These are phyloP conservation scores for Cordilura impudica DNA, from an alignment of 2,888 invertebrate genomes.

Conservation along the genomic window DNA sequence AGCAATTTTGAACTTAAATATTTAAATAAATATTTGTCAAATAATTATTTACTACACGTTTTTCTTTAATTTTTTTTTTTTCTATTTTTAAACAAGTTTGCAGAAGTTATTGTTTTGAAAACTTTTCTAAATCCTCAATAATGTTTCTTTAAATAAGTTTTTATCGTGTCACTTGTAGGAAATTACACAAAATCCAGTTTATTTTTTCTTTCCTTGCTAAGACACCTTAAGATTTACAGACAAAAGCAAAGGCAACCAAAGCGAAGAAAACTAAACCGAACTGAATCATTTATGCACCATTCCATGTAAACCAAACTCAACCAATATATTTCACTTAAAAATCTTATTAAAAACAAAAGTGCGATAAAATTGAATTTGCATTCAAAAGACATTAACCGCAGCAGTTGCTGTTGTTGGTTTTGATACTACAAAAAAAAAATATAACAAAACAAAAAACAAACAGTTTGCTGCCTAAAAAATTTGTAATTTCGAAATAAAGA, in stretches of 20 bases:
- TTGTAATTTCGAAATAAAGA: constrained; percentile 15
- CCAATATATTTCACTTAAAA: constrained; percentile 60
- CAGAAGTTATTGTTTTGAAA: constrained; percentile 46
- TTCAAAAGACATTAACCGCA: constrained; percentile 77
- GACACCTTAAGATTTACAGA: constrained; percentile 17
- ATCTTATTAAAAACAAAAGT: constrained; percentile 76
- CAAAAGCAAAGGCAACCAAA: neutral
- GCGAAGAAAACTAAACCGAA: constrained; percentile 16
- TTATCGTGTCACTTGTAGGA: constrained; percentile 59
- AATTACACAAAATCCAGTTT: constrained; percentile 34
- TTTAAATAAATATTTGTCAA: too few species aligned
- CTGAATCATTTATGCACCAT: constrained; percentile 6
- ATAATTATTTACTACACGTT: too few species aligned
- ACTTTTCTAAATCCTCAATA: constrained; percentile 58
- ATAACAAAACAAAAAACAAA: too few species aligned
- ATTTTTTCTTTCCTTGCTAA: constrained; percentile 1
- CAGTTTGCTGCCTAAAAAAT: constrained; percentile 55
- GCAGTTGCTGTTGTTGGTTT: constrained; percentile 69
- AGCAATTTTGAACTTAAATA: too few species aligned
- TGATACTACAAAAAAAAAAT: too few species aligned
- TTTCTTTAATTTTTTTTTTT: too few species aligned
- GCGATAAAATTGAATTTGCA: constrained; percentile 71
- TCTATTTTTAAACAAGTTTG: constrained; percentile 18
- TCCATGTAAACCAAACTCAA: constrained; percentile 33
- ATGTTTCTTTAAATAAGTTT: constrained; percentile 63